phyloP scores from a whole-genome alignment of 2,797 vertebrate species.

The Florisuga fusca region DNA sequence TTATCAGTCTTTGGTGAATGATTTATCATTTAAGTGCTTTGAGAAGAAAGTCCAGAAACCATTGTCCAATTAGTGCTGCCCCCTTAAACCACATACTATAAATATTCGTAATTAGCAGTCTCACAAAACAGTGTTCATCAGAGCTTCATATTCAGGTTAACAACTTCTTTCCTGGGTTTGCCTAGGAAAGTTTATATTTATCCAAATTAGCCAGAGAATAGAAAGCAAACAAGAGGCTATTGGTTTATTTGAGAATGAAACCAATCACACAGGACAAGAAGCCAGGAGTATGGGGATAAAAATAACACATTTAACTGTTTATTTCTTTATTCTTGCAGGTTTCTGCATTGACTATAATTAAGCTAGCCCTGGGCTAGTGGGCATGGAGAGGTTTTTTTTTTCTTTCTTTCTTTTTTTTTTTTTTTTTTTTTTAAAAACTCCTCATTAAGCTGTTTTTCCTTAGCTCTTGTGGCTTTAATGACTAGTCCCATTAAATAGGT shows the following conservation, averaged over 20 bases:
- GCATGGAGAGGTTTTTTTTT: neutral
- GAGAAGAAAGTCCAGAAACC: constrained; percentile 1
- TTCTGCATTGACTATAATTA: constrained; percentile 64
- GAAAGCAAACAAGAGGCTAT: constrained; percentile 12
- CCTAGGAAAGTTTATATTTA: constrained; percentile 37
- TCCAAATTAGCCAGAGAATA: constrained; percentile 45
- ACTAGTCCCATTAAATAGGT: constrained; percentile 69
- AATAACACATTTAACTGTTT: constrained; percentile 49
- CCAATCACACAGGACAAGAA: neutral
- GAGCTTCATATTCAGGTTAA: neutral
- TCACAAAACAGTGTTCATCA: neutral
- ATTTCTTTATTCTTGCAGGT: constrained; percentile 49
- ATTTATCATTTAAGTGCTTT: constrained; percentile 58
- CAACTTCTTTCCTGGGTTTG: constrained; percentile 45
- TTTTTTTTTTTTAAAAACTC: constrained; percentile 57
- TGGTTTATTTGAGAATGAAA: constrained; percentile 33
- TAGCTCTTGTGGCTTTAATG: constrained; percentile 47
- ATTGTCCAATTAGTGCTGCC: constrained; percentile 51
- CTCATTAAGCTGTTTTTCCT: constrained; percentile 44
- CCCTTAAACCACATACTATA: constrained; percentile 30
- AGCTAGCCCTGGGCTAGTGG: constrained; percentile 43
- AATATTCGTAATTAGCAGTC: constrained; percentile 33
- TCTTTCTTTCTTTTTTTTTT: neutral
- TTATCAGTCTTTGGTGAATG: constrained; percentile 35
- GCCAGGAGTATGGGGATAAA: constrained; percentile 35